Evolutionary conservation across 1,140 invertebrate species (phyloP), one percentile per base, ranked within the genome.

Genomic region (Orius insidiosus): DNA sequence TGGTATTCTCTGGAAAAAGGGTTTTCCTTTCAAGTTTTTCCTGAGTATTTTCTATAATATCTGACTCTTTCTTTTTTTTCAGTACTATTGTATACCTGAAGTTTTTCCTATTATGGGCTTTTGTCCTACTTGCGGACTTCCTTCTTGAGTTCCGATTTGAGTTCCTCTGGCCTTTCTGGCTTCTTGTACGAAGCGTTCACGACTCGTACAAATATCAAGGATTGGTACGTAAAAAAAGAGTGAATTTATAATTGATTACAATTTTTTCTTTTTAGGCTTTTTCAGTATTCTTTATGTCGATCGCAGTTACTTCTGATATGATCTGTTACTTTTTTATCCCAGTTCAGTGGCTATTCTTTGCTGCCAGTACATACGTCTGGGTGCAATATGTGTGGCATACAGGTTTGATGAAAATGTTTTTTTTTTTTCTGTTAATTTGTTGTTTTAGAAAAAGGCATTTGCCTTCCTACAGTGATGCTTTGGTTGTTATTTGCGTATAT

Each of bases 251-350:
- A 16, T 19, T 4, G 15, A 13, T 15, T 15, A 45, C 32, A 38
- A 37, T 53, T 51, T 52, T 54, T 59, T 56, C 57, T 31, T 77
- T 81, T 47, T 71, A 95, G 90, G 89, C 90, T 63, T 97, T 98
- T 68, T 94, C 93, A 57, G 80, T 97, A 55, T 92, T 98, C 68
- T 97, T 98, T 69, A 83, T 98, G 56, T 95, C 89, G 65, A 88
- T 98, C 63, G 90, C 93, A 55, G 75, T 98, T 51, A 97, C 92
- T 53, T 95, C 93, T 56, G 94, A 98, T 68, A 85, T 98, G 76
- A 85, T 98, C 66, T 98, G 92, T 73, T 95, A 93, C 69, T 90
- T 98, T 68, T 95, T 98, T 65, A 95, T 98, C 71, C 95, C 95
- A 50, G 80, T 97, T 54, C 88, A 96, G 63, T 96, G 90, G 83